Conservation (phyloP, 2,888 invertebrate species). For the Ectropis crepuscularia region DNA sequence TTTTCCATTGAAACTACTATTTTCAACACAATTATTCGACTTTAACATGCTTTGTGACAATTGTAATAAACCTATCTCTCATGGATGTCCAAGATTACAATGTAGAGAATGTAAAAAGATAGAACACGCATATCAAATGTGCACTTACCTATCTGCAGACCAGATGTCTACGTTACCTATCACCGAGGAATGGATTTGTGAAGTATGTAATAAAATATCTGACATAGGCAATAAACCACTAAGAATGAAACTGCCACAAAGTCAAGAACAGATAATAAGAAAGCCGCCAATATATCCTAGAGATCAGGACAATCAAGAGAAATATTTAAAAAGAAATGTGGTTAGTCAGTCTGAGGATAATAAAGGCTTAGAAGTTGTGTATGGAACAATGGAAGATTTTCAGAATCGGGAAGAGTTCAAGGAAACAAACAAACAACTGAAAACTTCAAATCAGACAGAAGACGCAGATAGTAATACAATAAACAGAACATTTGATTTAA, state of each 20-base stretch:
- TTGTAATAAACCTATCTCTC: slow-evolving; percentile 2
- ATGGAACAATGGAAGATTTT: too few species aligned
- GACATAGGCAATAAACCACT: neutral
- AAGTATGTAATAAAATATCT: slow-evolving; percentile 3
- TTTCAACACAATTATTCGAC: too few species aligned
- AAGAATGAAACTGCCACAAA: neutral
- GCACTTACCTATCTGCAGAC: slow-evolving; percentile 4
- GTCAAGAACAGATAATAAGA: neutral
- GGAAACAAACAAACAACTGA: neutral
- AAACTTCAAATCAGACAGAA: neutral
- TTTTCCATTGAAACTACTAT: too few species aligned
- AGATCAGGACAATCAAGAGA: neutral
- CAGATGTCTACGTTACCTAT: slow-evolving; percentile 6
- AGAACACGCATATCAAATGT: slow-evolving; percentile 13
- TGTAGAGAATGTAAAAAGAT: slow-evolving; percentile 10
- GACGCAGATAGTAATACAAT: neutral
- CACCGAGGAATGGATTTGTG: slow-evolving; percentile 9
- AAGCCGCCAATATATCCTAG: neutral
- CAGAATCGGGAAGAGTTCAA: neutral
- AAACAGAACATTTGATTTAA: neutral
- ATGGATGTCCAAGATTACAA: slow-evolving; percentile 2
- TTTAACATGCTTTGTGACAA: slow-evolving; percentile 10
- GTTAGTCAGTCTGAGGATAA: neutral
- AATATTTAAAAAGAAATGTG: neutral
- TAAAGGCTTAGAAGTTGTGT: neutral